Evolutionary conservation across 2,797 vertebrate species (phyloP), one percentile per base, ranked within the genome.

Genomic region (Melanotaenia pygmaea): DNA sequence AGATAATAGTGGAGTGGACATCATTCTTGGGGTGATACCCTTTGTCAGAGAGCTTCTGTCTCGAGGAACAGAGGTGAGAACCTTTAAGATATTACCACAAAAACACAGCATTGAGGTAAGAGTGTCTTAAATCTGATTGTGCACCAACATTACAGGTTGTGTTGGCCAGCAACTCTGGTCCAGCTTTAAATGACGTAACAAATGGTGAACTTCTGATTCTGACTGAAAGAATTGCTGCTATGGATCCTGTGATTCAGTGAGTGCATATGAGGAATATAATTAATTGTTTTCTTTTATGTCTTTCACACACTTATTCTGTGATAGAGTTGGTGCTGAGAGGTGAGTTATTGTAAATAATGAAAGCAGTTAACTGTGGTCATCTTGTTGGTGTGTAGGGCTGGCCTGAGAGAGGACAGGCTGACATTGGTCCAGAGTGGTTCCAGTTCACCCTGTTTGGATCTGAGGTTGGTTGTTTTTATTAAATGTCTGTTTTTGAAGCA

Each of bases 1-100:
- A 95, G 98, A 99, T 96, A 99, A 99, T 95, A 99, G 98, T 93
- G 98, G 98, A 91, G 94, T 99, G 91, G 98, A 99, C 95, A 96
- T 99, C 92, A 99, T 99, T 94, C 96, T 99, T 90, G 98, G 98
- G 83, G 96, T 99, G 92, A 99, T 99, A 93, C 98, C 98, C 90
- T 98, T 99, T 95, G 95, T 99, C 91, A 94, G 98, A 95, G 98
- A 99, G 92, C 97, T 99, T 80, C 96, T 99, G 85, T 94, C 93
- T 93, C 94, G 97, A 87, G 98, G 98, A 84, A 99, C 98, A 4
- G 96, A 99, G 98, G 98, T 98, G 86, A 94, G 95, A 70, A 70
- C 24, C 2, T 9, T 47, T 18, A 34, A 22, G 30, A 22, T 8
- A 5, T 47, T 47, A 9, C 37, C 6, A 14, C 0, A 43, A 37